Evolutionary conservation across 2,888 invertebrate species (phyloP).

Genomic region (Petrolisthes manimaculis): DNA sequence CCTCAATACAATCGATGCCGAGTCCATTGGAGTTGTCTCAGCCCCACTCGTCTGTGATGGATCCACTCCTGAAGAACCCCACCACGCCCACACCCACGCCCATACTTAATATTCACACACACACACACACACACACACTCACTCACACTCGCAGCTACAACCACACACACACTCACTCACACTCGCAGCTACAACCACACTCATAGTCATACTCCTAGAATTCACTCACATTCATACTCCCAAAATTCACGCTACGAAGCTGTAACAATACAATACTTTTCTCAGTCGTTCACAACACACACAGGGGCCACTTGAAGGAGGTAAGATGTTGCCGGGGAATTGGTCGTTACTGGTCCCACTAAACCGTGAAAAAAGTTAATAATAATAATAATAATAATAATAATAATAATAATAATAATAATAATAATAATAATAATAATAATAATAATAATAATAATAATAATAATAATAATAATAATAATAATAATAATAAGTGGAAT

Average conservation of each 20-base stretch:
- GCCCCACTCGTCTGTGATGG: neutral
- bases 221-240: neutral
- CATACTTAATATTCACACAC: neutral
- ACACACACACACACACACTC: constrained; percentile 28
- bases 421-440: constrained; percentile 21
- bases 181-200: constrained; percentile 6
- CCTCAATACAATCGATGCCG: neutral
- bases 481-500: constrained; percentile 5
- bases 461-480: constrained; percentile 29
- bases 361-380: neutral
- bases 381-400: constrained; percentile 28
- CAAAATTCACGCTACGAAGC: neutral
- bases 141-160: constrained; percentile 23
- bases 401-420: constrained; percentile 25
- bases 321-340: too few species aligned
- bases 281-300: too few species aligned
- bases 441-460: constrained; percentile 13
- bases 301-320: too few species aligned
- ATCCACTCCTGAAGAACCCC: constrained; percentile 15
- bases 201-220: neutral
- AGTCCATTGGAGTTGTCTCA: neutral
- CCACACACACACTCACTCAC: constrained; percentile 23
- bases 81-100: neutral
- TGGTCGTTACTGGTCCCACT: too few species aligned
- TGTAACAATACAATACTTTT: too few species aligned